phyloP scores from a whole-genome alignment of 2,888 invertebrate species.

The Caenorhabditis virilis region DNA sequence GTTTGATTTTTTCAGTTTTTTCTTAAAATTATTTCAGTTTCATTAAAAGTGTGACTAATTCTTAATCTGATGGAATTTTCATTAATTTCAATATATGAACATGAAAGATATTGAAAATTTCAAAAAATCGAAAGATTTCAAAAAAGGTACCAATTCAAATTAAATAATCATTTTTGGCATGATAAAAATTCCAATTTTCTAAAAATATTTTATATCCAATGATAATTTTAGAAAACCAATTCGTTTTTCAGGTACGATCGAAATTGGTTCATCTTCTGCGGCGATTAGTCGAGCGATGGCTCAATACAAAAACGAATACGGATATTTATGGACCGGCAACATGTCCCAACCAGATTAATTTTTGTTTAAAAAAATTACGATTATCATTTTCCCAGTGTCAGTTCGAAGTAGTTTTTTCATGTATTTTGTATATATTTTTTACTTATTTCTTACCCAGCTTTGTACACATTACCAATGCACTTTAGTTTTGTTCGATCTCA shows the following conservation, averaged over 20 bases:
- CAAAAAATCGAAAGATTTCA: too few species aligned
- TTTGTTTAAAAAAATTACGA: background rate
- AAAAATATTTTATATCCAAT: background rate
- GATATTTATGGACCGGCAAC: conserved; percentile 22
- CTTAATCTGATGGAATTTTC: too few species aligned
- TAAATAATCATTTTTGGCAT: too few species aligned
- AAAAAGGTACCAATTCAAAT: too few species aligned
- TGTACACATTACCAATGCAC: background rate
- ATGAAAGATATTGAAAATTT: too few species aligned
- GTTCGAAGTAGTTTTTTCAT: background rate
- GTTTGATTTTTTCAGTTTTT: too few species aligned
- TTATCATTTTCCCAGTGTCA: too few species aligned
- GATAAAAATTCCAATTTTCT: background rate
- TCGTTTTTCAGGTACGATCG: conserved; percentile 5
- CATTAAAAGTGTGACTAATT: too few species aligned
- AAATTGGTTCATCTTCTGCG: conserved; percentile 15
- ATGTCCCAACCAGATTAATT: conserved; percentile 27
- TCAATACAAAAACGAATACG: conserved; percentile 27
- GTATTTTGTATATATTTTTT: background rate
- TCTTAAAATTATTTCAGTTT: too few species aligned
- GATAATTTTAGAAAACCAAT: background rate
- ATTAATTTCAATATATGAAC: too few species aligned
- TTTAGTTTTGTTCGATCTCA: background rate
- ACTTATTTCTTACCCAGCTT: background rate
- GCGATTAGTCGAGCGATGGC: conserved; percentile 21